Base-by-base conservation (phyloP, 2,797 vertebrate genomes). In the Nyctibius grandis region DNA sequence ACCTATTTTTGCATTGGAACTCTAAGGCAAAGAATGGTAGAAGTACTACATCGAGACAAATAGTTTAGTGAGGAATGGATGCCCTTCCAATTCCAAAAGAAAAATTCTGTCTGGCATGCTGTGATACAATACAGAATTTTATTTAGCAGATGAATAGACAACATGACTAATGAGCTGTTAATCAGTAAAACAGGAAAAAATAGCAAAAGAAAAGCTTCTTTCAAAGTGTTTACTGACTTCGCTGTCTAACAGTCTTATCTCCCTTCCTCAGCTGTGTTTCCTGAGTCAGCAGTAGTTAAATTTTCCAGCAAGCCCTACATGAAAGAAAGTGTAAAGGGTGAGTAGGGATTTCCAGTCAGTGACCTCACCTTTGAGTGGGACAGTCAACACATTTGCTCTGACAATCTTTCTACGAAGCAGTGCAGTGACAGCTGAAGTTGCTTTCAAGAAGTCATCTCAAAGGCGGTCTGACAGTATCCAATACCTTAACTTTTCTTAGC, bases 231-330 rank as follows among this genome's bases (percentile, higher is more conserved):
- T 96, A 96, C 96, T 96, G 93, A 87, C 72, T 86, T 79, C 89
- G 81, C 91, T 97, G 40, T 89, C 54, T 88, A 72, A 54, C 72
- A 87, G 54, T 90, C 96, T 98, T 98, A 98, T 98, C 98, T 97
- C 93, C 82, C 84, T 98, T 98, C 98, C 98, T 97, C 98, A 96
- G 97, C 88, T 87, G 45, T 96, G 82, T 92, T 98, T 92, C 97
- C 96, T 98, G 97, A 98, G 96, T 98, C 98, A 98, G 98, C 98
- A 97, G 85, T 93, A 97, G 94, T 95, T 97, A 96, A 93, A 96
- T 97, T 98, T 98, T 98, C 98, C 98, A 98, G 94, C 83, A 94
- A 50, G 29, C 65, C 38, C 91, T 76, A 91, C 95, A 96, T 96
- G 93, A 96, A 97, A 95, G 91, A 65, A 76, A 96, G 80, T 63